Base-by-base conservation (phyloP, 1,140 invertebrate species). In the Papilio polyxenes region DNA sequence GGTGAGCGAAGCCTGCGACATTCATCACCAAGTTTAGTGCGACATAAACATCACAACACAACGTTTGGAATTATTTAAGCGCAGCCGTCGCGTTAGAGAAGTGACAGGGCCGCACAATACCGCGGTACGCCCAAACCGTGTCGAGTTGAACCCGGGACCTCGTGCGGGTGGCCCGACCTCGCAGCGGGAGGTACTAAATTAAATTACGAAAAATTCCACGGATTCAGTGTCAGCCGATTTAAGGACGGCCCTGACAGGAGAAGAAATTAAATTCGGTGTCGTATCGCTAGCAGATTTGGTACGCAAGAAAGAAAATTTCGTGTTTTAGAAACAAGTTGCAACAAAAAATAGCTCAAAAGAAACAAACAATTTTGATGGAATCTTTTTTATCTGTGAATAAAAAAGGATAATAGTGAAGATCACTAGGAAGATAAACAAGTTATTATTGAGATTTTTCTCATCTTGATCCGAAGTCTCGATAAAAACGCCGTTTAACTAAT, bases 41-140 rank as follows among this genome's bases (percentile, higher is more conserved):
- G 74, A 49, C 44, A 75, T 75, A 75, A 75, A 75, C 65, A 75
- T 75, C 44, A 75, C 74, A 75, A 75, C 74, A 75, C n/a, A 75
- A 75, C 44, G 40, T 75, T 75, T 48, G 44, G 44, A 48, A 75
- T 75, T 48, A 48, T 81, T 81, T 62, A 74, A 74, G 80, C 49
- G 69, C 9, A 56, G n/a, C 80, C 15, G 20, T 53, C 20, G 72
- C 20, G 37, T 72, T 75, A 49, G 51, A 74, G 37, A 81, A 62
- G 77, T 81, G 83, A 81, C 83, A 81, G 83, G 40, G 37, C 8
- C 74, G 37, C 5, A 83, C 83, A 85, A 83, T 82, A 84, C 84
- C 81, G 75, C 75, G 23, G 51, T 53, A 37, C 88, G 87, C 87
- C 88, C 85, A 83, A 84, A 88, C 87, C 85, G 84, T 89, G 88